These are phyloP conservation scores for Crossocerus cetratus DNA, from an alignment of 2,888 invertebrate genomes.

Conservation along the genomic window DNA sequence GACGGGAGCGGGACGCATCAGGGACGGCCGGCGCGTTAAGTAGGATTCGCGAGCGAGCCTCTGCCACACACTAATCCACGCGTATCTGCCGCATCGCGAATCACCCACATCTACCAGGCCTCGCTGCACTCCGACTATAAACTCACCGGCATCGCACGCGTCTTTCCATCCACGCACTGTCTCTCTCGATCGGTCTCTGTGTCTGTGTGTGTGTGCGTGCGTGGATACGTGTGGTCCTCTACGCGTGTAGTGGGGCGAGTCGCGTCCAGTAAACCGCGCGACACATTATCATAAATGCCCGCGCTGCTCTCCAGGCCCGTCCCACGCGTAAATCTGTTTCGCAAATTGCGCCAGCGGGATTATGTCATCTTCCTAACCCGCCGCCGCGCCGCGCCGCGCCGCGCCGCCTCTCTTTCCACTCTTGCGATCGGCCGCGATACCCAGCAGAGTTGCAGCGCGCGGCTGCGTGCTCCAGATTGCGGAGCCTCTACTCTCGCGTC, in stretches of 20 bases:
- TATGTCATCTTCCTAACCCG: slow-evolving; percentile 65
- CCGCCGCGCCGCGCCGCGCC: slow-evolving; percentile 43
- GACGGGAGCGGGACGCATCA: slow-evolving; percentile 60
- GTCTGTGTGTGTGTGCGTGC: too few species aligned
- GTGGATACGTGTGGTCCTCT: too few species aligned
- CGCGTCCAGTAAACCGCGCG: slow-evolving; percentile 67
- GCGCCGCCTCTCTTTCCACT: slow-evolving; percentile 32
- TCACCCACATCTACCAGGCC: neutral
- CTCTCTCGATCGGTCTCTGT: too few species aligned
- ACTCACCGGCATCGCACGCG: slow-evolving; percentile 1
- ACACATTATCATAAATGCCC: slow-evolving; percentile 75
- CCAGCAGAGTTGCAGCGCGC: neutral
- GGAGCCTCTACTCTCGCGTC: neutral
- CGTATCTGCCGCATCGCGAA: slow-evolving; percentile 15
- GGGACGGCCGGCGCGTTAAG: slow-evolving; percentile 74
- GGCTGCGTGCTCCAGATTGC: neutral
- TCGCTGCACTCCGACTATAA: slow-evolving; percentile 8
- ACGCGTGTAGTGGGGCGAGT: slow-evolving; percentile 33
- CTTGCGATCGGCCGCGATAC: neutral
- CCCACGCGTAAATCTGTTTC: slow-evolving; percentile 76
- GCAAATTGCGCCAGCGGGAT: slow-evolving; percentile 71
- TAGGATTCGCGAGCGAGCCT: slow-evolving; percentile 65
- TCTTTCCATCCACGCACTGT: slow-evolving; percentile 8
- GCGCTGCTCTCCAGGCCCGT: slow-evolving; percentile 62
- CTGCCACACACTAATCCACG: slow-evolving; percentile 13